Evolutionary conservation across 2,888 invertebrate genomes (phyloP).

Genomic region (Tortricodes alternella): DNA sequence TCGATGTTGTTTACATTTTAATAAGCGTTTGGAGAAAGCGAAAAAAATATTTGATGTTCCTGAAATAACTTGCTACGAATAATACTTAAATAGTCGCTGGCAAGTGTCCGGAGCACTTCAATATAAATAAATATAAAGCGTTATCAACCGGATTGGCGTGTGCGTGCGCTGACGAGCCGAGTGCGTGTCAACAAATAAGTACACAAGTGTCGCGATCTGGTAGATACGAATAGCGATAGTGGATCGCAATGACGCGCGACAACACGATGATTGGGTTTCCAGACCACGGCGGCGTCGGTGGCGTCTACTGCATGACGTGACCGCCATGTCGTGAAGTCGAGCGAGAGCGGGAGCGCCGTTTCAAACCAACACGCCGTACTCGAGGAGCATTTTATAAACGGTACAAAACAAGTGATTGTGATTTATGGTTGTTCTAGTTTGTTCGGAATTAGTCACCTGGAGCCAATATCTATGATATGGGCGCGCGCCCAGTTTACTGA

Average conservation of each 20-base stretch:
- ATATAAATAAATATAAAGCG: constrained; percentile 19
- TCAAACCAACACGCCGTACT: no score
- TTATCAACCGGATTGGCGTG: constrained; percentile 4
- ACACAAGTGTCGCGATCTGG: constrained; percentile 8
- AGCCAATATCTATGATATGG: no score
- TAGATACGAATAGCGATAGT: constrained; percentile 14
- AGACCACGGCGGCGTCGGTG: no score
- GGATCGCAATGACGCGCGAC: not conserved
- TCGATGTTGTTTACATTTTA: not conserved
- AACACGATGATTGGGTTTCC: no score
- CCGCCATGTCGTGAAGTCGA: no score
- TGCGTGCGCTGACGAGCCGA: not conserved
- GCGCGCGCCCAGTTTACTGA: no score
- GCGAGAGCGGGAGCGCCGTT: no score
- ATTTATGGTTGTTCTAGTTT: no score
- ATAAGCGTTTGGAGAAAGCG: constrained; percentile 1
- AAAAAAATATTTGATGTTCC: constrained; percentile 9
- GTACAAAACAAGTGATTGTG: no score
- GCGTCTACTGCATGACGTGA: no score
- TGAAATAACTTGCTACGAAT: constrained; percentile 18
- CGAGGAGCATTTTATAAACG: no score
- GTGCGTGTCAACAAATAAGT: constrained; percentile 2
- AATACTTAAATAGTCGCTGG: constrained; percentile 6
- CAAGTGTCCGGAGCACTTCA: constrained; percentile 3
- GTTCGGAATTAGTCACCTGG: no score